A percentile compares a stretch with the other conserved stretches of the same genome.
phyloP scores from a whole-genome alignment of 2,113 vertebrate genomes.

The Dromiciops gliroides region DNA sequence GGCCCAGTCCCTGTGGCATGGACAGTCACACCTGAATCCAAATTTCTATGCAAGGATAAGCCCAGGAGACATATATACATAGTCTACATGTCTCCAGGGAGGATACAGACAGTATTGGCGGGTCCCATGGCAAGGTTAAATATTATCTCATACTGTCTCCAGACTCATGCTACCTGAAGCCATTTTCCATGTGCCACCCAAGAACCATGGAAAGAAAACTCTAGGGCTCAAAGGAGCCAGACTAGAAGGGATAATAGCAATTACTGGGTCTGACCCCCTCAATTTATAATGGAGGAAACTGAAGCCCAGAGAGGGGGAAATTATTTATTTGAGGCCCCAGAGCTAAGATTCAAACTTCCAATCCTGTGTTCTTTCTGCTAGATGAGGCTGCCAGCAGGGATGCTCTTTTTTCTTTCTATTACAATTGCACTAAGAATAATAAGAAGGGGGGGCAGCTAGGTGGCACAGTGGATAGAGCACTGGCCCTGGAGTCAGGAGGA shows the following conservation, averaged over 20 bases:
- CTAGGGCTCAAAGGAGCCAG: neutral
- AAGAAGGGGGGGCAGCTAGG: too few relatives aligned
- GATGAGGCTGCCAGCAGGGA: slow-evolving; percentile 2
- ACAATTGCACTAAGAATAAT: neutral
- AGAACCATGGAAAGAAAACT: neutral
- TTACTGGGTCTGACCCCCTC: neutral
- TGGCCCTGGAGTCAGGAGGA: too few relatives aligned
- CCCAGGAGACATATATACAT: neutral
- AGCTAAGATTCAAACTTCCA: neutral
- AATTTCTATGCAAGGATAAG: slow-evolving; percentile 15
- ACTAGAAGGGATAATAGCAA: neutral
- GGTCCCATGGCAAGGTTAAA: neutral
- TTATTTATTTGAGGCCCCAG: neutral
- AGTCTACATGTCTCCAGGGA: neutral
- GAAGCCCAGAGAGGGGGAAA: neutral
- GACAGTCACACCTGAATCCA: slow-evolving; percentile 10
- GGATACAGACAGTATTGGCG: slow-evolving; percentile 6
- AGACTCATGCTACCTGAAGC: neutral
- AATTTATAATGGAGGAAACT: neutral
- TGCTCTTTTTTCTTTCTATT: neutral
- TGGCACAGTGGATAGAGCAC: too few relatives aligned
- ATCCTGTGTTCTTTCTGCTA: neutral
- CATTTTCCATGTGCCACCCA: neutral
- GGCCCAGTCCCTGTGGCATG: neutral
- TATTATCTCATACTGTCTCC: neutral